Percentiles rank a stretch among this genome's conserved stretches.
phyloP scores from a whole-genome alignment of 2,113 vertebrate genomes.

The Rhinopomastus cyanomelas region DNA sequence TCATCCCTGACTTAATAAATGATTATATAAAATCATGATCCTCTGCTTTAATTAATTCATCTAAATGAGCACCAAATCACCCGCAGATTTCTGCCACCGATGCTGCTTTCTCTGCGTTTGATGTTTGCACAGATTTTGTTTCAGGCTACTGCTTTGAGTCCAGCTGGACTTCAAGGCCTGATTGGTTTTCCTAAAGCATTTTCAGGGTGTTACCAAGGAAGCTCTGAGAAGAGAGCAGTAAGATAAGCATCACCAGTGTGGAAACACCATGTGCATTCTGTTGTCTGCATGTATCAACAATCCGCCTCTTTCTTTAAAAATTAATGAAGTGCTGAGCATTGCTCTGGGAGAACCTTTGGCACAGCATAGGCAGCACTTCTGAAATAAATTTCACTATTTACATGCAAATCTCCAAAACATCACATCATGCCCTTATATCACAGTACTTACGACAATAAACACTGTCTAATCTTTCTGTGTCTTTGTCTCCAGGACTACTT shows the following conservation, averaged over 20 bases:
- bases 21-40: background rate
- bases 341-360: background rate
- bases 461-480: background rate
- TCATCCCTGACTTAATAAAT: background rate
- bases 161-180: background rate
- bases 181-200: background rate
- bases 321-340: background rate
- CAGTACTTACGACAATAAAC: background rate
- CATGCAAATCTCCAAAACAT: background rate
- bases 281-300: background rate
- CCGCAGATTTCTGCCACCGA: background rate
- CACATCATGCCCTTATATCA: background rate
- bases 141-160: background rate
- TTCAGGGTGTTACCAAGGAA: background rate
- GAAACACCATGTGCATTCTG: background rate
- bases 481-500: background rate
- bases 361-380: background rate
- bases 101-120: background rate
- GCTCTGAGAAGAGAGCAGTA: background rate
- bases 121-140: background rate
- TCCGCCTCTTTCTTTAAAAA: background rate
- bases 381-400: slow-evolving; percentile 7
- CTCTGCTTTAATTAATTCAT: background rate
- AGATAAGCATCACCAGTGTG: background rate
- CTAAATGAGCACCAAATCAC: background rate